Evolutionary conservation across 2,113 vertebrate species (phyloP).

Genomic region (Myotis brandtii): DNA sequence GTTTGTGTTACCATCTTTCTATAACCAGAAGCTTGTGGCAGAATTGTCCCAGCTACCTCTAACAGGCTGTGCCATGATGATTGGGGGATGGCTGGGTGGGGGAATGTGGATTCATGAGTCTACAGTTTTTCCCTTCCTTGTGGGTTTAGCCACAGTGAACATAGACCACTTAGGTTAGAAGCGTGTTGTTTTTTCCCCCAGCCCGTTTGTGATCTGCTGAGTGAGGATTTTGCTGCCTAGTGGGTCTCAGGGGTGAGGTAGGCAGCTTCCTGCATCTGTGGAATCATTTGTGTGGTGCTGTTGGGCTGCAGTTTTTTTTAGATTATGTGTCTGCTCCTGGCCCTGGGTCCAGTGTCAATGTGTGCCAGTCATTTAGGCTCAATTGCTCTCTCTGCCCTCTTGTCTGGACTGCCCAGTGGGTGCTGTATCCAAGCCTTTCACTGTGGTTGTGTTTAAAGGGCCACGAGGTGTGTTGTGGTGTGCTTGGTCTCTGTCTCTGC

Average conservation of each 20-base stretch:
- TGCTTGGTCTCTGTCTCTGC: neutral
- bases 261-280: neutral
- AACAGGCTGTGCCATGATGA: neutral
- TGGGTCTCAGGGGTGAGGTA: neutral
- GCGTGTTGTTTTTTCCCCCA: accelerated
- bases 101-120: neutral
- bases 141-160: neutral
- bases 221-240: neutral
- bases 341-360: neutral
- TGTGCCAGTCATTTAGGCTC: neutral
- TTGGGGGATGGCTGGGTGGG: neutral
- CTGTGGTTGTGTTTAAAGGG: neutral
- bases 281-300: neutral
- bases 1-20: neutral
- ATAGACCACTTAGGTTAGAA: neutral
- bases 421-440: neutral
- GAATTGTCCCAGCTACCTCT: neutral
- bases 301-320: neutral
- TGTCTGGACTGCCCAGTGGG: neutral
- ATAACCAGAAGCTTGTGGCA: neutral
- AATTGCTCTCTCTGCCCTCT: neutral
- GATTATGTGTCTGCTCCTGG: neutral
- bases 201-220: neutral
- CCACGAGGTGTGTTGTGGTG: neutral
- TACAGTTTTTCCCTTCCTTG: neutral